Percentiles rank a stretch among this genome's conserved stretches.
phyloP scores from a whole-genome alignment of 2,113 vertebrate species.

The Porphyrio hochstetteri region DNA sequence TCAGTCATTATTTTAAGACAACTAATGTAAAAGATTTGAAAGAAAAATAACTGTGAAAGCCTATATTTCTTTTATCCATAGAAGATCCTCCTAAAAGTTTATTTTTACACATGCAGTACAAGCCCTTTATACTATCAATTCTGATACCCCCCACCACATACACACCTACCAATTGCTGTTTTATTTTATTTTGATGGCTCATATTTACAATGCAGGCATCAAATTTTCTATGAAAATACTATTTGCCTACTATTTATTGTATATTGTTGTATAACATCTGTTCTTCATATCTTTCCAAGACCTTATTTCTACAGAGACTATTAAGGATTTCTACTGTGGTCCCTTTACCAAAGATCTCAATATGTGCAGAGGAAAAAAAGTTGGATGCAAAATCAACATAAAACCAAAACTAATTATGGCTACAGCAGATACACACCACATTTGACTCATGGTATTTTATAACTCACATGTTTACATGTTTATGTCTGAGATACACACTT shows the following conservation, averaged over 20 bases:
- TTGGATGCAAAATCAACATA: not conserved
- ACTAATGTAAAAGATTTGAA: not conserved
- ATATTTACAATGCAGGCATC: not conserved
- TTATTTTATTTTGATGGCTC: not conserved
- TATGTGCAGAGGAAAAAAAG: not conserved
- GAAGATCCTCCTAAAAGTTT: not conserved
- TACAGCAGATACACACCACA: not conserved
- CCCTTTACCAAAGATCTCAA: not conserved
- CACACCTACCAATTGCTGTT: not conserved
- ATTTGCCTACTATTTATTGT: not conserved
- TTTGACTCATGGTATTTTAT: not conserved
- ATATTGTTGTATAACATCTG: not conserved
- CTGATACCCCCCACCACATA: not conserved
- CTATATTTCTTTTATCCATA: not conserved
- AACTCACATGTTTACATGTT: not conserved
- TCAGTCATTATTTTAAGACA: not conserved
- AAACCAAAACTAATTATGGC: not conserved
- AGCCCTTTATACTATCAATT: not conserved
- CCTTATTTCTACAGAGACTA: not conserved
- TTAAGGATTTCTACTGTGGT: not conserved
- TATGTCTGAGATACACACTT: not conserved
- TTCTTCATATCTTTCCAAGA: not conserved
- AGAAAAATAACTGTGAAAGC: not conserved
- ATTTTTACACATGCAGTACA: not conserved
- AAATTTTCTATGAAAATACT: not conserved